Evolutionary conservation across 2,113 vertebrate genomes (phyloP), one percentile per base, ranked within the genome.

Genomic region (Pluvianellus socialis): DNA sequence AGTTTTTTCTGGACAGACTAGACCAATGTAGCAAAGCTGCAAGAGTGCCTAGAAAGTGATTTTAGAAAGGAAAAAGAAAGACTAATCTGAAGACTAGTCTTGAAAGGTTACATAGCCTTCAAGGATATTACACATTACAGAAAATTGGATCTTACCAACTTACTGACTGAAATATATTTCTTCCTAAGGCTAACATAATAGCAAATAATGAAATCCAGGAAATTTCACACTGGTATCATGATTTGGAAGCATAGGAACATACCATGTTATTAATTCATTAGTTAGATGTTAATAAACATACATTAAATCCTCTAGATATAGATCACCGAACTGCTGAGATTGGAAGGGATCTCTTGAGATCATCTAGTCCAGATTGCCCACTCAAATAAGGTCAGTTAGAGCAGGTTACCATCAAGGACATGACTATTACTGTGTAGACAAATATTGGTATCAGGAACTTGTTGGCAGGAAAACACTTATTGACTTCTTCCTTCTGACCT

Each of bases 291-390:
- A 30, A 38, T 22, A 59, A 71, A 38, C 15, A 9, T 24, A 33
- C 16, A 20, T 23, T 4, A 44, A 71, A 79, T 1, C 1, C 7
- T 56, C 14, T 50, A 9, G 6, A 35, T 40, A 71, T 27, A 79
- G 75, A 74, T 15, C 32, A 45, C 2, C 19, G 10, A n/a, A 55
- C 23, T 1, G 0, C 1, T 71, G 38, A 38, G 21, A 4, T 56
- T 22, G 1, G 3, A 80, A 67, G 5, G 9, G 5, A 49, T 6
- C 3, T 49, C 10, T 67, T 35, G 19, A 55, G 4, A 40, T 30
- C 5, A 18, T 26, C 22, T 17, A 49, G 47, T 24, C 9, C 28
- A 79, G 4, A 2, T 65, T 8, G 0, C 7, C 49, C 80, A 10
- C 6, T 40, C 23, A 83, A 21, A 59, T 6, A 40, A 1, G 7